Evolutionary conservation across 2,797 vertebrate genomes (phyloP).

Genomic region (Potorous gilbertii): DNA sequence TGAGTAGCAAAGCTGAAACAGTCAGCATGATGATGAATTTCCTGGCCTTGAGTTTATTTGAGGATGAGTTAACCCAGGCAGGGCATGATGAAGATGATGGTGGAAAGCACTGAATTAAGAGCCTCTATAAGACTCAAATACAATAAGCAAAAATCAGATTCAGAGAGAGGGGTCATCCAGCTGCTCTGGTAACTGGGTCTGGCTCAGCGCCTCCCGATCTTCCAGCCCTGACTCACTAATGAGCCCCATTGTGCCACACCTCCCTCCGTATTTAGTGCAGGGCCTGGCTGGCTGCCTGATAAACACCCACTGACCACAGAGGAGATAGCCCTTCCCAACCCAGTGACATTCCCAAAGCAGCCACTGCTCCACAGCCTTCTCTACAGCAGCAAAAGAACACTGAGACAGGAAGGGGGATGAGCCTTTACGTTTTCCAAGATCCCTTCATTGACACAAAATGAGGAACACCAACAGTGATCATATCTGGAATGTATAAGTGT

Average conservation of each 20-base stretch:
- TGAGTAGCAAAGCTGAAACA: background rate
- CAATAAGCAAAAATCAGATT: background rate
- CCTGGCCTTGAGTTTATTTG: no score
- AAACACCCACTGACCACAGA: background rate
- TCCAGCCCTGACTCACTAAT: background rate
- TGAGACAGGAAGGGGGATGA: background rate
- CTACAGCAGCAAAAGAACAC: background rate
- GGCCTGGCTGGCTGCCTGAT: background rate
- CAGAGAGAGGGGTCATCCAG: background rate
- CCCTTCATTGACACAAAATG: background rate
- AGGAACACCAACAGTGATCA: background rate
- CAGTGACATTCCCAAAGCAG: background rate
- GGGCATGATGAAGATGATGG: background rate
- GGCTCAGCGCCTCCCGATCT: background rate
- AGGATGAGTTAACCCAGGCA: background rate
- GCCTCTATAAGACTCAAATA: background rate
- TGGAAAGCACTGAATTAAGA: background rate
- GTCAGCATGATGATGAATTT: background rate
- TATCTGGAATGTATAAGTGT: background rate
- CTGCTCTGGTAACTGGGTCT: background rate
- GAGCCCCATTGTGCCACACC: background rate
- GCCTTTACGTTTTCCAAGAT: background rate
- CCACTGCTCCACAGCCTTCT: background rate
- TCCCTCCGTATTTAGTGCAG: background rate
- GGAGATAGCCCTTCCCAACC: background rate